Evolutionary conservation across 2,888 invertebrate genomes (phyloP), one percentile per base, ranked within the genome.

Genomic region (Acanthosepion pharaonis): DNA sequence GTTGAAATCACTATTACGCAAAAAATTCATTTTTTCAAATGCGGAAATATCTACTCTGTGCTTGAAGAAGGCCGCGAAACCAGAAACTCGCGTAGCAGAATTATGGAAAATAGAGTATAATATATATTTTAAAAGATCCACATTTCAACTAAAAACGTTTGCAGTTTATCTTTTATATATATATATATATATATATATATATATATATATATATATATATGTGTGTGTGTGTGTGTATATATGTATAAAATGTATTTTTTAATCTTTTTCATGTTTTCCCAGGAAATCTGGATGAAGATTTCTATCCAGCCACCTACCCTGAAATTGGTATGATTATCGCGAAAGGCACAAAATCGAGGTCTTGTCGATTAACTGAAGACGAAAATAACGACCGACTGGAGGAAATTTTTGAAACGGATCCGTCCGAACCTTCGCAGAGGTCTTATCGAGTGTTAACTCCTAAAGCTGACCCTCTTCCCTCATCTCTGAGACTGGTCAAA

Each of bases 391-490:
- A 1, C 33, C n/a, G 15, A 78, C 18, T 15, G 4, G 78, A 18
- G n/a, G 78, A 78, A 11, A 78, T 15, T 78, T n/a, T n/a, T 4
- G 15, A 78, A 1, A n/a, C n/a, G 2, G 78, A 95, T 42, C 95
- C 95, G 93, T 97, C 97, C 15, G 96, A 96, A 93, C 96, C 96
- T n/a, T 97, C 97, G 15, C 97, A 97, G 95, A 95, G 97, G 91
- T 97, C 97, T 5, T 97, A 97, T 96, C 96, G 96, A 94, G 96
- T 96, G 59, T 95, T 97, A 95, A 96, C 97, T n/a, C 97, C 97
- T 1, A 96, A 97, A 95, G 97, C 96, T 2, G 96, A 96, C 11
- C 97, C 97, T 20, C 96, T 97, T 3, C 97, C 97, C 9, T 96
- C 96, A 59, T 96, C 96, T 3, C 95, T 97, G 15, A 96, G 96